Conservation (phyloP, 1,140 invertebrate genomes). For the Drosophila arawakana region DNA sequence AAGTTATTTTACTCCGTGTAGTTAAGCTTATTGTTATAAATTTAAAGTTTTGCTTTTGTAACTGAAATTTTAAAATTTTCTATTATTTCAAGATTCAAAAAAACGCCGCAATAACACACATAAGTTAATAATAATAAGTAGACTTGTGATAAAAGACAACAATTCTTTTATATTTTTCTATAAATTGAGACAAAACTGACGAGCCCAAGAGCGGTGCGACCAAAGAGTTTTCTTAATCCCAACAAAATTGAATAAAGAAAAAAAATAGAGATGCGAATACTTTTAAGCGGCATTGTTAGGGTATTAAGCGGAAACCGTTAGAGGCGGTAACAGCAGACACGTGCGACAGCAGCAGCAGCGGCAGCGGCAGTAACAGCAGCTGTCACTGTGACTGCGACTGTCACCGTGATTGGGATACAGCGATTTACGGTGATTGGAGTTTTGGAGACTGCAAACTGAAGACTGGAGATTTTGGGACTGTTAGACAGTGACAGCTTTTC, state of each 20-base stretch:
- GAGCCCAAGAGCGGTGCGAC: too few relatives aligned
- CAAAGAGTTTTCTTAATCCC: neutral
- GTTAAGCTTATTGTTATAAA: too few relatives aligned
- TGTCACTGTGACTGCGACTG: constrained; percentile 22
- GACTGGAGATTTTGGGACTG: constrained; percentile 5
- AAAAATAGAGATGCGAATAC: neutral
- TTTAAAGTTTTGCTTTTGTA: too few relatives aligned
- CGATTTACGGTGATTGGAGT: neutral
- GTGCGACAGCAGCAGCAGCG: constrained; percentile 30
- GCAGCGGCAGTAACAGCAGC: constrained; percentile 15
- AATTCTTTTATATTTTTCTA: too few relatives aligned
- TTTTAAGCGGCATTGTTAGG: constrained; percentile 9
- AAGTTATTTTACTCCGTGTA: too few relatives aligned
- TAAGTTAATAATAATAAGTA: too few relatives aligned
- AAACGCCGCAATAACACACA: too few relatives aligned
- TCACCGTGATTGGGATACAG: neutral
- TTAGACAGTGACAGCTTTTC: constrained; percentile 67
- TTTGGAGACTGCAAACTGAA: constrained; percentile 1
- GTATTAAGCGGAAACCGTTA: constrained; percentile 29
- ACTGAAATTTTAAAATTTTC: too few relatives aligned
- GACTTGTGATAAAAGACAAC: too few relatives aligned
- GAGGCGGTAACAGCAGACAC: constrained; percentile 26
- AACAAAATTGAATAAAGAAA: neutral
- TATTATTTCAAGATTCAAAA: too few relatives aligned
- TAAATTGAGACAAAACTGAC: too few relatives aligned